These are phyloP conservation scores for Caenorhabditis sp. DNA, from an alignment of 2,888 invertebrate species.

Conservation along the genomic window DNA sequence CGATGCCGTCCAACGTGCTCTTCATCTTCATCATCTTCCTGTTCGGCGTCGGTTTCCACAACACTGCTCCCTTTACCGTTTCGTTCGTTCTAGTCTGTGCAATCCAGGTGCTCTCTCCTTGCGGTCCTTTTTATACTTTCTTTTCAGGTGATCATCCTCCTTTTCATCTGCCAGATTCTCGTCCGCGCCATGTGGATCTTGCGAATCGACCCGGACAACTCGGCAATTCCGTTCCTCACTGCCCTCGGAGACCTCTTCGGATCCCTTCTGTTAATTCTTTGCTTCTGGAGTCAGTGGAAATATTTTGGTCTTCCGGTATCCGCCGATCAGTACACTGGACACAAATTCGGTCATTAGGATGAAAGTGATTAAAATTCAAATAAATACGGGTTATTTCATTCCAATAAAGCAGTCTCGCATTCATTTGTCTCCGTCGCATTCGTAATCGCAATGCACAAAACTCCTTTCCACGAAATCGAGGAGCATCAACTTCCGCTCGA, in stretches of 20 bases:
- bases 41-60: slow-evolving; percentile 59
- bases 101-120: slow-evolving; percentile 61
- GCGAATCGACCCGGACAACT: slow-evolving; percentile 74
- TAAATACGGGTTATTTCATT: slow-evolving; percentile 13
- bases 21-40: slow-evolving; percentile 70
- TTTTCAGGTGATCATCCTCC: slow-evolving; percentile 70
- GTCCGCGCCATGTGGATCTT: slow-evolving; percentile 71
- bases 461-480: slow-evolving; percentile 70
- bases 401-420: slow-evolving; percentile 15
- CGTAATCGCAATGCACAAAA: slow-evolving; percentile 71
- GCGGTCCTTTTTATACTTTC: too few relatives aligned
- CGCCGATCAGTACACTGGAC: slow-evolving; percentile 45
- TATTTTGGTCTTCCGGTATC: slow-evolving; percentile 48
- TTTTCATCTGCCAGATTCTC: slow-evolving; percentile 73
- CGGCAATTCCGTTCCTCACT: slow-evolving; percentile 76
- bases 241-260: slow-evolving; percentile 72
- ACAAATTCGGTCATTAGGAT: slow-evolving; percentile 51
- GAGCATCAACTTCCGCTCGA: slow-evolving; percentile 80
- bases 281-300: slow-evolving; percentile 55
- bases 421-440: slow-evolving; percentile 69
- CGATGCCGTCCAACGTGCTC: slow-evolving; percentile 69
- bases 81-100: slow-evolving; percentile 59
- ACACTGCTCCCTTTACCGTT: slow-evolving; percentile 59
- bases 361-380: not conserved
- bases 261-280: slow-evolving; percentile 53